Conservation (phyloP, 2,113 vertebrate species). For the Corvus hawaiiensis region DNA sequence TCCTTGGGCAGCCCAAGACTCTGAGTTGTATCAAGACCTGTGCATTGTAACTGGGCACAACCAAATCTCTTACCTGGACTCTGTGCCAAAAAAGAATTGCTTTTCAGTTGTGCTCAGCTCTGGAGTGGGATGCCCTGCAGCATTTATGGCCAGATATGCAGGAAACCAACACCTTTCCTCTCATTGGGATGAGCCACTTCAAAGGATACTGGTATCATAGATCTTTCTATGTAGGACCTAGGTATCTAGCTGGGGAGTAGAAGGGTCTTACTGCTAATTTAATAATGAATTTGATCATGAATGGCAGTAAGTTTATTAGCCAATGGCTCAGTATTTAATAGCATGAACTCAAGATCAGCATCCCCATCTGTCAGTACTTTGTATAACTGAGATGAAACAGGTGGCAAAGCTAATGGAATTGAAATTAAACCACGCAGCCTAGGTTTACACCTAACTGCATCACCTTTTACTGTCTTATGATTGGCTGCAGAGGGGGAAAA, state of each 20-base stretch:
- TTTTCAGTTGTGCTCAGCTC: not conserved
- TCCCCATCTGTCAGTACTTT: slow-evolving; percentile 1
- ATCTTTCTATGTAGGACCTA: not conserved
- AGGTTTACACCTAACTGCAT: not conserved
- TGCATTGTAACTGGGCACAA: not conserved
- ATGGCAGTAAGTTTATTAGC: not conserved
- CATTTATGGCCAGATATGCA: not conserved
- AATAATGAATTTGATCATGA: not conserved
- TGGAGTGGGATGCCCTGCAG: not conserved
- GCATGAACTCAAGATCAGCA: not conserved
- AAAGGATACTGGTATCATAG: not conserved
- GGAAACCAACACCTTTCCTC: not conserved
- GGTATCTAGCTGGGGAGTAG: not conserved
- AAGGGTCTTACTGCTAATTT: not conserved
- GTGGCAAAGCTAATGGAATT: slow-evolving; percentile 18
- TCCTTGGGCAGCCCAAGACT: not conserved
- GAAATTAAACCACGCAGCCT: slow-evolving; percentile 1
- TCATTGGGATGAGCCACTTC: not conserved
- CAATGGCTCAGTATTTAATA: not conserved
- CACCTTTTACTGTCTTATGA: not conserved
- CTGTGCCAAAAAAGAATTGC: not conserved
- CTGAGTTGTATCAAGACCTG: not conserved
- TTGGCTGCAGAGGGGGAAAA: not conserved
- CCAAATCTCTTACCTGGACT: not conserved
- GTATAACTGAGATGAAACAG: not conserved